Percentiles rank a stretch among this genome's conserved stretches.
These are phyloP conservation scores for Octodon degus DNA, from an alignment of 2,113 vertebrate species.

Conservation along the genomic window DNA sequence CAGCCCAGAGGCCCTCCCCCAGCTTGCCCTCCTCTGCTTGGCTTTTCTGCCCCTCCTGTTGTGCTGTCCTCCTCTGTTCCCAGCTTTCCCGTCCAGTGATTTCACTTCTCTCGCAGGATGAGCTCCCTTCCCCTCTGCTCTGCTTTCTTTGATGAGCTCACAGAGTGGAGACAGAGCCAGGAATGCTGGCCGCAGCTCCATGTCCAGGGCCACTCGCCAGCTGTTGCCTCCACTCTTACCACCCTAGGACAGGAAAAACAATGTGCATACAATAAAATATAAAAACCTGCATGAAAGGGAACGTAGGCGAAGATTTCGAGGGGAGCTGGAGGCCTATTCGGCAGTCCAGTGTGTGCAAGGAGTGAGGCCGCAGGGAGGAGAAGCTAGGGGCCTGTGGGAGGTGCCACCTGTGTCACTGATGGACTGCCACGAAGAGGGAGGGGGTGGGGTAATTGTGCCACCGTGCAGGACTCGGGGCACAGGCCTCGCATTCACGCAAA, in stretches of 20 bases:
- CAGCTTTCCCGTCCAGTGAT: background rate
- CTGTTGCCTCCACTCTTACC: background rate
- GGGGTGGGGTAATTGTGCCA: rapidly evolving
- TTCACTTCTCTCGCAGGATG: background rate
- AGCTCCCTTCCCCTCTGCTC: background rate
- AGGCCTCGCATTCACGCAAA: background rate
- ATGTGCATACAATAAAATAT: background rate
- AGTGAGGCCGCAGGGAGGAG: background rate
- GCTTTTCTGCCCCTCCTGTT: too few species aligned
- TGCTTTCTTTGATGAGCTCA: constrained; percentile 14
- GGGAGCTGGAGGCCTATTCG: background rate
- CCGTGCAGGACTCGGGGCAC: rapidly evolving
- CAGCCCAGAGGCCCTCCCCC: background rate
- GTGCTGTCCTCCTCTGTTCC: background rate
- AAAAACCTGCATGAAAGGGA: background rate
- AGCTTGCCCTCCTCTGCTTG: rapidly evolving
- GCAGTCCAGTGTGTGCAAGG: background rate
- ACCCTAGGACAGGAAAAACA: background rate
- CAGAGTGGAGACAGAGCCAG: background rate
- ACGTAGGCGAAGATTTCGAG: too few species aligned
- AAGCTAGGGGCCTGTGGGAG: background rate
- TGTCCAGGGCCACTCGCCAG: background rate
- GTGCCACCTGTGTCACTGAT: too few species aligned
- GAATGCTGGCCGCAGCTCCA: background rate
- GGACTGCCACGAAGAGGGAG: background rate